phyloP scores from a whole-genome alignment of 2,113 vertebrate species.

The Hydrochoerus hydrochaeris region DNA sequence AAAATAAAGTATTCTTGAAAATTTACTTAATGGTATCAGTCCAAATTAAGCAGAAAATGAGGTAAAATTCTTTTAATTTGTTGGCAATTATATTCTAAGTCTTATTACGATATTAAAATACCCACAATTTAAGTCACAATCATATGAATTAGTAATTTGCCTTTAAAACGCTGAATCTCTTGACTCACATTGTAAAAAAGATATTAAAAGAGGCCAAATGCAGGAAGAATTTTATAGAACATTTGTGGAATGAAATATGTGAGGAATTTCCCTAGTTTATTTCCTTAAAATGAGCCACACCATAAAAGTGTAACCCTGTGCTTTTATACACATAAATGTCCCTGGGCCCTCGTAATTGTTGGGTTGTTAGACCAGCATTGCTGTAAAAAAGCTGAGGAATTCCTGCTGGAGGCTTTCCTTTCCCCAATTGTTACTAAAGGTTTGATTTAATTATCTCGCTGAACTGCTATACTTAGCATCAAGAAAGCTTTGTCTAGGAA shows the following conservation, averaged over 20 bases:
- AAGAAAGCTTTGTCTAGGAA: not conserved
- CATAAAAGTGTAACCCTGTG: conserved; percentile 72
- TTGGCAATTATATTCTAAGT: not conserved
- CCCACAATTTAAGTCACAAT: conserved; percentile 32
- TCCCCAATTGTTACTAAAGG: conserved; percentile 5
- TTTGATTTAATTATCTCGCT: conserved; percentile 48
- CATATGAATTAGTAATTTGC: conserved; percentile 49
- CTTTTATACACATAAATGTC: conserved; percentile 61
- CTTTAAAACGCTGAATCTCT: conserved; percentile 58
- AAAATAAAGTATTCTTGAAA: conserved; percentile 33
- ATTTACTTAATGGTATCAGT: not conserved
- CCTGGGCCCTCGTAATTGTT: conserved; percentile 63
- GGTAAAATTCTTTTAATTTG: conserved; percentile 43
- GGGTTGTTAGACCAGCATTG: not conserved
- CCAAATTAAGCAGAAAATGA: conserved; percentile 58
- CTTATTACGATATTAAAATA: conserved; percentile 8
- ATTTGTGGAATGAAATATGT: conserved; percentile 76
- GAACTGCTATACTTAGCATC: conserved; percentile 23
- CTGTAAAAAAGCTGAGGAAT: conserved; percentile 48
- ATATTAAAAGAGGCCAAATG: conserved; percentile 53
- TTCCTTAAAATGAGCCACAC: conserved; percentile 81
- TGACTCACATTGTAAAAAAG: conserved; percentile 57
- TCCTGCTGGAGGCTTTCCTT: conserved; percentile 39
- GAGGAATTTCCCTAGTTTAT: conserved; percentile 78
- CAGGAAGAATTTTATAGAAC: conserved; percentile 79